Percentiles rank a stretch among this genome's conserved stretches.
phyloP scores from a whole-genome alignment of 1,140 invertebrate genomes.

The Xylocopa sonorina region DNA sequence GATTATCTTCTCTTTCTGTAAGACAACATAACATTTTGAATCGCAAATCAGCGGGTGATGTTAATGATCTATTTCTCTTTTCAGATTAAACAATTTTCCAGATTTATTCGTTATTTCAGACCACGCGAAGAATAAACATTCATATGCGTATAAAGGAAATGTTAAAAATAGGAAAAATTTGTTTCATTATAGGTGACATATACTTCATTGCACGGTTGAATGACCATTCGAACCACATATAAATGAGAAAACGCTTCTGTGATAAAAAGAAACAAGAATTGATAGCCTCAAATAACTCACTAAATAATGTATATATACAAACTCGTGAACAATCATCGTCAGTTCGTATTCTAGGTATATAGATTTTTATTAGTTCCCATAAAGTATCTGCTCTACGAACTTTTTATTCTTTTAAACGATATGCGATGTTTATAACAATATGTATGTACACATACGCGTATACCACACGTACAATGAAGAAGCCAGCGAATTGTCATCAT shows the following conservation, averaged over 20 bases:
- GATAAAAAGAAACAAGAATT: slow-evolving; percentile 19
- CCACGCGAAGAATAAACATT: slow-evolving; percentile 25
- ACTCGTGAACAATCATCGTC: background rate
- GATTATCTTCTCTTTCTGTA: background rate
- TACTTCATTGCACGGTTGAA: background rate
- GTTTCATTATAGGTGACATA: slow-evolving; percentile 35
- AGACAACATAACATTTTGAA: background rate
- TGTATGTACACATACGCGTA: background rate
- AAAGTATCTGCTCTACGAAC: background rate
- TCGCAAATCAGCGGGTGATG: too few species aligned
- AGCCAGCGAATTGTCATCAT: background rate
- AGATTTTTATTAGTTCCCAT: background rate
- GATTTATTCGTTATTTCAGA: slow-evolving; percentile 43
- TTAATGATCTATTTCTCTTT: slow-evolving; percentile 47
- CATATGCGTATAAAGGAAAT: slow-evolving; percentile 4
- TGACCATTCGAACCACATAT: slow-evolving; percentile 26
- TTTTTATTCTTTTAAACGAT: background rate
- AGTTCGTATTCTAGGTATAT: background rate
- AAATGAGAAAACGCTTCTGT: slow-evolving; percentile 51
- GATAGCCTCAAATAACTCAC: background rate
- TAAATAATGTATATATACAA: slow-evolving; percentile 16
- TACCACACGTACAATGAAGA: background rate
- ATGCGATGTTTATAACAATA: background rate
- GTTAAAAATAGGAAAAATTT: slow-evolving; percentile 42
- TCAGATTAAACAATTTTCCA: slow-evolving; percentile 41